Base-by-base conservation (phyloP, 1,140 invertebrate genomes). In the Orius laevigatus region DNA sequence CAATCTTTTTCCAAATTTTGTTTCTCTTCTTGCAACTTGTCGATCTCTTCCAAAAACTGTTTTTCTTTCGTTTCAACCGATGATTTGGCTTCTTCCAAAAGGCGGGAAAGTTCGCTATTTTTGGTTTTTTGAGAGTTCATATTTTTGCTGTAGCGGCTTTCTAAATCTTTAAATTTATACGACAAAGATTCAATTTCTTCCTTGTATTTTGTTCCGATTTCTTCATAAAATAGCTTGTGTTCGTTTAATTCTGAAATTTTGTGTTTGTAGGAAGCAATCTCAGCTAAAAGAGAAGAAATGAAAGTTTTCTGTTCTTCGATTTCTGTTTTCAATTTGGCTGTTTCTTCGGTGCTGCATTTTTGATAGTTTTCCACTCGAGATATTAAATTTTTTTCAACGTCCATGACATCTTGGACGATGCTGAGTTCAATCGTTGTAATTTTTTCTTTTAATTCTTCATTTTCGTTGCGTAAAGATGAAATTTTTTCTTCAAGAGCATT, bases 281-380 rank as follows among this genome's bases (percentile, higher is more conserved):
- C 50, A 9, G n/a, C 5, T 6, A 52, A 6, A 10, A 55, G 31
- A 32, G 46, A 45, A 11, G 51, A 46, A 12, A 55, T 52, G 4
- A 36, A 18, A 5, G 25, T 49, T 25, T 55, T 50, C 35, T 49
- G 51, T 25, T 49, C 53, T 32, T 49, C 42, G 33, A 52, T 11
- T 34, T 20, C 33, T 5, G 15, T 9, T 46, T 40, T 48, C 5
- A 44, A 42, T 18, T 51, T 48, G 10, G 49, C 25, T 2, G 50
- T 40, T 46, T 55, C 50, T 32, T 51, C 42, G 9, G 39, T 36
- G n/a, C 50, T 50, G 34, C 40, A 35, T 20, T 38, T 32, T 33
- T 38, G 39, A 25, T 55, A 55, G 10, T 14, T 35, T 15, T 55
- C 53, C 20, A 55, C 46, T 46, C 52, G 51, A 8, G 12, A 36